Evolutionary conservation across 2,113 vertebrate species (phyloP).

Genomic region (Sceloporus undulatus): DNA sequence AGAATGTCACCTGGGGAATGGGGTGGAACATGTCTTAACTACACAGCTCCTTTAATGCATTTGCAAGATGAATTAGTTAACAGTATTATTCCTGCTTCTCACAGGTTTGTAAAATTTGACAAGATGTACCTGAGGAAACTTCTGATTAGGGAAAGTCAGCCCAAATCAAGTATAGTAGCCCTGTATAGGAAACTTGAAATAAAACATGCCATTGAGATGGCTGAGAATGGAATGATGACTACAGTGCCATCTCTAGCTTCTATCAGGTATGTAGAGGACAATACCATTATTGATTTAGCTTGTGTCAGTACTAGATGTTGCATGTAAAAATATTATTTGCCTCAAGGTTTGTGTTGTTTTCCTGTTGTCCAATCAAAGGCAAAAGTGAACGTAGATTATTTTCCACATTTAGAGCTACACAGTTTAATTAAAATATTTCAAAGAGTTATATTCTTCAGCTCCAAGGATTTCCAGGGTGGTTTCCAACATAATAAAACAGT

Average conservation of each 20-base stretch:
- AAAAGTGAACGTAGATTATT: neutral
- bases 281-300: neutral
- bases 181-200: slow-evolving; percentile 96
- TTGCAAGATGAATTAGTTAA: neutral
- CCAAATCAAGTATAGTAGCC: slow-evolving; percentile 92
- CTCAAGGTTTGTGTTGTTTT: neutral
- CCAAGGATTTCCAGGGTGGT: too few species aligned
- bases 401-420: neutral
- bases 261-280: slow-evolving; percentile 78
- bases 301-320: neutral
- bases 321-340: neutral
- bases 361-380: neutral
- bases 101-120: slow-evolving; percentile 95
- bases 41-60: neutral
- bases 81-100: neutral
- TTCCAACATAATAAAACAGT: neutral
- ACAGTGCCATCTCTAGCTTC: slow-evolving; percentile 75
- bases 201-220: slow-evolving; percentile 93
- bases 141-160: slow-evolving; percentile 86
- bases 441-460: neutral
- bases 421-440: too few species aligned
- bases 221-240: slow-evolving; percentile 82
- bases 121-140: slow-evolving; percentile 89
- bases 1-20: neutral
- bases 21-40: neutral